phyloP scores from a whole-genome alignment of 2,113 vertebrate genomes.

The Malurus cyaneus region DNA sequence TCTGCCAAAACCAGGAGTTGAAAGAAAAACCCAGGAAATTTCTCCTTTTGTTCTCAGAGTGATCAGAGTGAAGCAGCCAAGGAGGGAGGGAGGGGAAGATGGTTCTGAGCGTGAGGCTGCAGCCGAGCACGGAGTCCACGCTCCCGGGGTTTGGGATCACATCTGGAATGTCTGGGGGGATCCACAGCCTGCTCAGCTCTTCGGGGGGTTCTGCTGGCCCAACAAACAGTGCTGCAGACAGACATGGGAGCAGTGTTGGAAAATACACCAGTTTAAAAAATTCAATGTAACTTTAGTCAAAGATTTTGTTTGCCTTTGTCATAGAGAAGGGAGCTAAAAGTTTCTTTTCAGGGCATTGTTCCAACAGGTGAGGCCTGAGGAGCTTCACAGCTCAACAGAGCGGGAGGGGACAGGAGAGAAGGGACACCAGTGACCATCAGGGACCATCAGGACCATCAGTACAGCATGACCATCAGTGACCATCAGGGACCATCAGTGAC shows the following conservation, averaged over 20 bases:
- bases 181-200: not conserved
- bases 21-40: slow-evolving; percentile 5
- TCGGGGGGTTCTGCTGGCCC: not conserved
- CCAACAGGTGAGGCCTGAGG: no score
- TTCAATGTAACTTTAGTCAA: no score
- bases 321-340: no score
- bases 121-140: rapidly evolving
- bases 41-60: not conserved
- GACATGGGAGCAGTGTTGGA: not conserved
- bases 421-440: no score
- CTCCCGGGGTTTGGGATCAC: not conserved
- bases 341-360: no score
- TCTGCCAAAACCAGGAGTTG: not conserved
- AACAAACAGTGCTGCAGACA: rapidly evolving
- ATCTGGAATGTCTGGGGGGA: not conserved
- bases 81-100: not conserved
- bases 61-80: not conserved
- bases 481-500: no score
- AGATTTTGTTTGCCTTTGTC: no score
- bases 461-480: no score
- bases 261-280: no score
- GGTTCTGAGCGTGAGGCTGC: not conserved
- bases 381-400: no score
- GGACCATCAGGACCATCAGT: no score
- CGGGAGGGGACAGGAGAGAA: no score